A percentile compares a stretch with the other conserved stretches of the same genome.
Conservation (phyloP, 1,140 invertebrate species). For the Spodoptera litura region DNA sequence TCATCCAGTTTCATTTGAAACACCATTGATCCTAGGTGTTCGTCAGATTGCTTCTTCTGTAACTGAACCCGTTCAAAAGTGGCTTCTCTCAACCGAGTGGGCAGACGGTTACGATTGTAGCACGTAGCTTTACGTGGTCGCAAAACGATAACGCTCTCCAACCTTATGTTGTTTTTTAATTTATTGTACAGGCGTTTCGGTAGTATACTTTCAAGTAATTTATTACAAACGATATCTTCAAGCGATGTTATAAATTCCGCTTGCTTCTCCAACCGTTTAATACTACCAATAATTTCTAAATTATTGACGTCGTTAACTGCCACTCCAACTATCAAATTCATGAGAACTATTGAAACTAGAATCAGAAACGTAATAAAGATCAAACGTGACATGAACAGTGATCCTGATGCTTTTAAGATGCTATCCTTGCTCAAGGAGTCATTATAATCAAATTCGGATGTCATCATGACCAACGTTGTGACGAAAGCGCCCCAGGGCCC, state of each 20-base stretch:
- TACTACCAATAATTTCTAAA: conserved; percentile 86
- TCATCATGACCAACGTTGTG: conserved; percentile 87
- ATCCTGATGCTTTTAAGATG: conserved; percentile 66
- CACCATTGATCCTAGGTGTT: conserved; percentile 60
- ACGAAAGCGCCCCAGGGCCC: conserved; percentile 82
- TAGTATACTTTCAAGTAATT: conserved; percentile 58
- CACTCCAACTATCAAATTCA: conserved; percentile 88
- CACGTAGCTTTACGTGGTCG: conserved; percentile 12
- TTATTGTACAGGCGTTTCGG: neutral
- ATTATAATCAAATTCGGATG: conserved; percentile 86
- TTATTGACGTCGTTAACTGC: conserved; percentile 89
- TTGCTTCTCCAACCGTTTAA: conserved; percentile 80
- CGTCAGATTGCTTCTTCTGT: conserved; percentile 71
- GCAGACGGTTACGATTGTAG: conserved; percentile 65
- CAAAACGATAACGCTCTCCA: conserved; percentile 5
- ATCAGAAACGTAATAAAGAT: conserved; percentile 88
- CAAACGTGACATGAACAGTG: conserved; percentile 79
- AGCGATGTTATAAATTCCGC: conserved; percentile 81
- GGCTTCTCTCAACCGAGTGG: conserved; percentile 67
- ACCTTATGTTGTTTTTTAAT: conserved; percentile 11
- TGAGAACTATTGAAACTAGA: conserved; percentile 88
- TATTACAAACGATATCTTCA: conserved; percentile 77
- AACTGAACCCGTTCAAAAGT: conserved; percentile 73
- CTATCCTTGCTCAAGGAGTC: conserved; percentile 76
- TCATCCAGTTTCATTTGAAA: conserved; percentile 70